phyloP scores from a whole-genome alignment of 2,797 vertebrate species.

The Anableps anableps region DNA sequence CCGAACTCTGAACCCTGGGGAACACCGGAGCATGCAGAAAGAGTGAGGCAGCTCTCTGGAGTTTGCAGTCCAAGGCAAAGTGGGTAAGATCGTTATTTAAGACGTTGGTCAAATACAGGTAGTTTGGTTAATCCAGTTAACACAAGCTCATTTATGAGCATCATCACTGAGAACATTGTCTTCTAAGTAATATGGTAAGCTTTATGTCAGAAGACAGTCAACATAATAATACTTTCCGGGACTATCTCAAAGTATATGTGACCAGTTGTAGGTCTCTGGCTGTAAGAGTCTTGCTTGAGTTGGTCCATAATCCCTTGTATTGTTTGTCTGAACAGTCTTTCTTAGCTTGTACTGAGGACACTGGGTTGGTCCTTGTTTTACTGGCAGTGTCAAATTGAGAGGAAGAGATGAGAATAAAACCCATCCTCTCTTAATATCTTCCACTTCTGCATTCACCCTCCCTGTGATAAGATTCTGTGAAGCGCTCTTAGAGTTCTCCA shows the following conservation, averaged over 20 bases:
- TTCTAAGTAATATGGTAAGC: conserved; percentile 33
- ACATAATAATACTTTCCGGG: conserved; percentile 25
- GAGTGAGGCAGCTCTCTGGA: conserved; percentile 43
- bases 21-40: conserved; percentile 33
- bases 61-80: conserved; percentile 79
- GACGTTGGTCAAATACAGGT: conserved; percentile 68
- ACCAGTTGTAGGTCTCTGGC: conserved; percentile 17
- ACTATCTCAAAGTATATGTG: conserved; percentile 3
- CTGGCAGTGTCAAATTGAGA: conserved; percentile 41
- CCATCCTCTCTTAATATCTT: conserved; percentile 28
- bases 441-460: conserved; percentile 26
- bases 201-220: conserved; percentile 27
- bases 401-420: conserved; percentile 24
- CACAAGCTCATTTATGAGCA: conserved; percentile 32
- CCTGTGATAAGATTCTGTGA: conserved; percentile 26
- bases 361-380: conserved; percentile 49
- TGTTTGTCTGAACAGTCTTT: conserved; percentile 26
- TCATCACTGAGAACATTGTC: conserved; percentile 38
- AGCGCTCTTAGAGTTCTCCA: conserved; percentile 86
- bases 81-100: conserved; percentile 52
- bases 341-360: conserved; percentile 25
- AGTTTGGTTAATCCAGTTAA: conserved; percentile 80
- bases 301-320: conserved; percentile 18
- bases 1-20: conserved; percentile 48
- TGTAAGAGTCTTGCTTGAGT: conserved; percentile 12